Base-by-base conservation (phyloP, 2,888 invertebrate species). In the Agrochola litura region DNA sequence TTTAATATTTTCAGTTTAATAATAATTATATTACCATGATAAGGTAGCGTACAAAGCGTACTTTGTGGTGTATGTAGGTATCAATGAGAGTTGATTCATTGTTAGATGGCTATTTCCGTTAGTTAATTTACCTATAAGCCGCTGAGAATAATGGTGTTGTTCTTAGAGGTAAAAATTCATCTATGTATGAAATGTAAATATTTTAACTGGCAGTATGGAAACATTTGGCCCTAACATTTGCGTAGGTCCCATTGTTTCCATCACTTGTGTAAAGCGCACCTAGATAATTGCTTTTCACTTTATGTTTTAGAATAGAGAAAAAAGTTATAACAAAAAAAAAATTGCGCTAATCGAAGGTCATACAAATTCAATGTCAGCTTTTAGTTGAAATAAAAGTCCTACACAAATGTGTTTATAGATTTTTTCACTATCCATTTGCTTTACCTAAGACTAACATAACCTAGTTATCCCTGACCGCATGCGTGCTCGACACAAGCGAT, bases 401-500 rank as follows among this genome's bases (percentile, higher is more conserved):
- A 16, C 30, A 65, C 46, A 60, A 54, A 63, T 71, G 74, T 82
- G 37, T 77, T 80, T 78, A 81, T 65, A 65, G 6, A 58, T 71
- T 41, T 71, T 4, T 61, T 68, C 61, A 78, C 58, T 70, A 58
- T 60, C 54, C 74, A 71, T 79, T 77, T 63, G 67, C 70, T 85
- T 79, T 74, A 73, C 67, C 10, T 72, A 43, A 65, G 46, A 67
- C 49, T 80, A 76, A 79, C 71, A 56, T 43, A 68, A 71, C 72
- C 76, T 69, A 65, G 56, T 82, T 67, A 60, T 78, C 75, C 79
- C 66, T 79, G 58, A 80, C 61, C 74, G 85, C 86, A 89, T 84
- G 82, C 79, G 81, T 83, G 87, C 90, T 91, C 86, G 73, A 90
- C 92, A 92, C 92, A 92, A 92, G 91, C 90, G 92, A 91, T 92